A percentile compares a stretch with the other conserved stretches of the same genome.
Evolutionary conservation across 2,888 invertebrate species (phyloP).

Genomic region (Rugalucina vietnamica): DNA sequence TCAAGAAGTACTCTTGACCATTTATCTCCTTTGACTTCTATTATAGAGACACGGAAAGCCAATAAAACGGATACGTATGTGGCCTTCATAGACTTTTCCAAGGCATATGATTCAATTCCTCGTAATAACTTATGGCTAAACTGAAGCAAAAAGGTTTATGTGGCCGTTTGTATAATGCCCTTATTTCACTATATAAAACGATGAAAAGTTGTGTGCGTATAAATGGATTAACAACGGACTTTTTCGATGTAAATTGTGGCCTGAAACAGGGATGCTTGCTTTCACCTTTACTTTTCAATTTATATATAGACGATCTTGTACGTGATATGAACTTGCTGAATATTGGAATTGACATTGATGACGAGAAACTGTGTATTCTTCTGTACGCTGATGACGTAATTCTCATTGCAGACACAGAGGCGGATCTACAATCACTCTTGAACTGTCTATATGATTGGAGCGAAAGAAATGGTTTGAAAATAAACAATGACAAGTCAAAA

Average conservation of each 20-base stretch:
- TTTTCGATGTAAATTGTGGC: conserved; percentile 9
- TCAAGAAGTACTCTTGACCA: conserved; percentile 30
- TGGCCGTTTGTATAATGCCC: neutral
- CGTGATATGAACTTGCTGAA: neutral
- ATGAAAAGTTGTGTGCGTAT: neutral
- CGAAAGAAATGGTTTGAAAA: neutral
- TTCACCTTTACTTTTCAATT: neutral
- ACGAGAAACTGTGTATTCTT: neutral
- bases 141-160: neutral
- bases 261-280: conserved; percentile 3
- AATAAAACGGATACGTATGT: neutral
- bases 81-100: neutral
- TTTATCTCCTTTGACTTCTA: conserved; percentile 17
- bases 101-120: neutral
- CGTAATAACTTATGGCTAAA: neutral
- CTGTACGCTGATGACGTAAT: conserved; percentile 2
- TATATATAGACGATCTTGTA: neutral
- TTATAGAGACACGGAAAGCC: neutral
- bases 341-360: neutral
- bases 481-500: conserved; percentile 1
- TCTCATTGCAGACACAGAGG: neutral
- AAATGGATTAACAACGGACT: neutral
- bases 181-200: neutral
- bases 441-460: neutral
- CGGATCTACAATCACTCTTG: neutral